Evolutionary conservation across 53 echinoderm and acorn worm genomes (phyloP), one percentile per base, ranked within the genome.

Genomic region (Stichopus horrens): DNA sequence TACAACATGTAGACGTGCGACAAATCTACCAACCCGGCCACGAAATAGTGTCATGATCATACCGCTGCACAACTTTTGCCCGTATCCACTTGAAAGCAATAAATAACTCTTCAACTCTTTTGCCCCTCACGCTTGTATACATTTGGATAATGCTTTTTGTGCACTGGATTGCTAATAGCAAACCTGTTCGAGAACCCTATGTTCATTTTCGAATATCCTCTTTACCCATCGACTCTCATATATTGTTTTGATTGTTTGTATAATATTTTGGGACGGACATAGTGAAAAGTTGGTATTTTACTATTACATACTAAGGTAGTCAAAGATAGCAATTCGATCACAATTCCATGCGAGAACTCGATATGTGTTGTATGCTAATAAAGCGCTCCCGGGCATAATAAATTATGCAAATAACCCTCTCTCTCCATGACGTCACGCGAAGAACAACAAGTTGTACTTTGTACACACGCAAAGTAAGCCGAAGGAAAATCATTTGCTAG

Each of bases 381-480:
- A 87, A 87, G 55, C 74, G 85, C 83, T 86, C 51, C 76, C 37
- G 92, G 57, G 91, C 51, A 91, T 88, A 94, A 96, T 96, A 96
- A 94, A 96, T 96, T 96, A 96, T 96, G 94, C 96, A 96, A 96
- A 94, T 96, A 22, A 83, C 21, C 76, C 88, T 74, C 88, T 63
- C 85, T 52, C 65, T 37, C 54, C 88, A 84, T 93, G 96, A 96
- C 96, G 96, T 94, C 96, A 94, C 93, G 54, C 71, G n/a, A 73
- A 91, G 89, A 94, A 96, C 96, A 96, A 96, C 96, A 96, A 96
- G 96, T 96, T 83, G 83, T 83, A 83, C 83, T 83, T 90, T 92
- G 88, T 93, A 89, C 93, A 93, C 90, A 91, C 78, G 89, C 82
- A 90, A 93, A 87, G 92, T 85, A 67, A 85, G 85, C 66, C 85